phyloP scores from a whole-genome alignment of 2,888 invertebrate genomes.

The Palloptera scutellata region DNA sequence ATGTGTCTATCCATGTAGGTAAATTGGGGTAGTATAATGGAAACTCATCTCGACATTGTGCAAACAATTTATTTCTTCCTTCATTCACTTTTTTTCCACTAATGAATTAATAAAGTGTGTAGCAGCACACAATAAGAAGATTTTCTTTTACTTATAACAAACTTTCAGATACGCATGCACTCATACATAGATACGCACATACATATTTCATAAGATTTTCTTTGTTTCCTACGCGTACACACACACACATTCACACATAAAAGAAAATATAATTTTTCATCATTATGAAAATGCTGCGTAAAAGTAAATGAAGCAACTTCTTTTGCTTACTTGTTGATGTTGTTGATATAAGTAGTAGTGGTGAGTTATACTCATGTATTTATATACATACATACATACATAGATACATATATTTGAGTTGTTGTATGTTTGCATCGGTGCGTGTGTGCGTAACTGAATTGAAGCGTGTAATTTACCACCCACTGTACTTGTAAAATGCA shows the following conservation, averaged over 20 bases:
- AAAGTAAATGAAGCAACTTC: not conserved
- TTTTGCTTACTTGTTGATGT: too few relatives aligned
- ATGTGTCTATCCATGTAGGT: not conserved
- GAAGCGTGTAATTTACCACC: conserved; percentile 54
- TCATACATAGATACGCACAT: too few relatives aligned
- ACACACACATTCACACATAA: conserved; percentile 6
- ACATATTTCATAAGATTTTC: conserved; percentile 11
- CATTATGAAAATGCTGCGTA: conserved; percentile 10
- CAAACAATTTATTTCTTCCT: too few relatives aligned
- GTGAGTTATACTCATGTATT: conserved; percentile 12
- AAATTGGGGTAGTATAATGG: too few relatives aligned
- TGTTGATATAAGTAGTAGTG: not conserved
- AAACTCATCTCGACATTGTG: too few relatives aligned
- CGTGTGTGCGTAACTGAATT: conserved; percentile 19
- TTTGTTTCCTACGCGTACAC: not conserved
- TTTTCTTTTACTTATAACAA: too few relatives aligned
- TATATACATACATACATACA: not conserved
- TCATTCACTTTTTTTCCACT: too few relatives aligned
- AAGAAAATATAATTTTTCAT: not conserved
- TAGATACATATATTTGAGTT: not conserved
- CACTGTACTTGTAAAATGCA: conserved; percentile 36
- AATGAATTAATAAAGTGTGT: too few relatives aligned
- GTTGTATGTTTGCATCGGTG: conserved; percentile 9
- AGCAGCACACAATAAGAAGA: too few relatives aligned
- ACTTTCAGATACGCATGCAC: too few relatives aligned